These are phyloP conservation scores for Artibeus jamaicensis DNA, from an alignment of 2,797 vertebrate species.

Conservation along the genomic window DNA sequence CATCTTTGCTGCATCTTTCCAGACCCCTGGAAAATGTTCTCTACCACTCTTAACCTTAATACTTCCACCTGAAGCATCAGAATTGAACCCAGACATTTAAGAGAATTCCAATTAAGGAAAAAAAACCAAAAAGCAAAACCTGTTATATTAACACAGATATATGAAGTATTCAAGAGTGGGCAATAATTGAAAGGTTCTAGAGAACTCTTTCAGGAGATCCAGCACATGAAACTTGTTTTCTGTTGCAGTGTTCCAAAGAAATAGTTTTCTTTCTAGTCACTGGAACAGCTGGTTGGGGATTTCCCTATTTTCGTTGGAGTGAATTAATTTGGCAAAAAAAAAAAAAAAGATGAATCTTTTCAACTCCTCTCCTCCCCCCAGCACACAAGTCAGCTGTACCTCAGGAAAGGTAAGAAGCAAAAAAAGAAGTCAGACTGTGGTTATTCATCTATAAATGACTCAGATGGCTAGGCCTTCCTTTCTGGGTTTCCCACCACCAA, in stretches of 20 bases:
- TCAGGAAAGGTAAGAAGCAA: slow-evolving; percentile 39
- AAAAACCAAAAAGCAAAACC: not conserved
- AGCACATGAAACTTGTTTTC: not conserved
- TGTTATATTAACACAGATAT: not conserved
- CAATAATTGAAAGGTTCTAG: not conserved
- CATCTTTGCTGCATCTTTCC: not conserved
- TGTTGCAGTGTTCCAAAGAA: not conserved
- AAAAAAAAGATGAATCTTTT: slow-evolving; percentile 38
- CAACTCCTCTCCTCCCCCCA: not conserved
- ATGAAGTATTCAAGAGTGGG: not conserved
- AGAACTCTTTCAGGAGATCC: not conserved
- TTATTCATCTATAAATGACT: slow-evolving; percentile 58
- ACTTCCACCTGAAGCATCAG: not conserved
- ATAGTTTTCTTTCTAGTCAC: slow-evolving; percentile 69
- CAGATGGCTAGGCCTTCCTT: slow-evolving; percentile 22
- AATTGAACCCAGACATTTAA: not conserved
- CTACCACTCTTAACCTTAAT: not conserved
- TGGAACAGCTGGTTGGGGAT: slow-evolving; percentile 57
- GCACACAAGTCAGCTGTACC: not conserved
- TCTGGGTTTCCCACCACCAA: slow-evolving; percentile 22
- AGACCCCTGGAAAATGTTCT: not conserved
- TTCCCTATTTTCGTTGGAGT: slow-evolving; percentile 64
- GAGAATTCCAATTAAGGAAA: not conserved
- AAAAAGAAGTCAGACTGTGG: not conserved
- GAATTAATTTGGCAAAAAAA: slow-evolving; percentile 52